These are phyloP conservation scores for Ibycter americanus DNA, from an alignment of 2,797 vertebrate species.

Conservation along the genomic window DNA sequence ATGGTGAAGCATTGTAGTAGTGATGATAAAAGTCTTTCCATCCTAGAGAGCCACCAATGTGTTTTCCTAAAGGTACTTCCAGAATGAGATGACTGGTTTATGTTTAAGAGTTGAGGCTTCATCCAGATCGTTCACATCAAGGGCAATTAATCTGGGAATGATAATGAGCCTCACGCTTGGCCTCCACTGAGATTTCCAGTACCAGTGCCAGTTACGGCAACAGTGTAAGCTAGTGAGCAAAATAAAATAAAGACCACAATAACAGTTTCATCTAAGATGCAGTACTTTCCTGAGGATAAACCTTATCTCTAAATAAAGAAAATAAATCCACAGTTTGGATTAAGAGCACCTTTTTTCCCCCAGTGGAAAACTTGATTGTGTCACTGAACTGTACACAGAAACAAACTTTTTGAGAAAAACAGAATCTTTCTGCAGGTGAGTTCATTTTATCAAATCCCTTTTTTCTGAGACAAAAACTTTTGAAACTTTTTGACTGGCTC, in stretches of 20 bases:
- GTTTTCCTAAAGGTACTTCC: neutral
- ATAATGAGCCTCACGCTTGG: neutral
- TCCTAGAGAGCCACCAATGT: neutral
- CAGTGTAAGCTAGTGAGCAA: neutral
- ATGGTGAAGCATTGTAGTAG: neutral
- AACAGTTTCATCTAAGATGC: neutral
- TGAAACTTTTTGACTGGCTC: neutral
- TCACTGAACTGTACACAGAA: neutral
- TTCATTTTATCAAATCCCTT: neutral
- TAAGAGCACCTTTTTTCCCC: neutral
- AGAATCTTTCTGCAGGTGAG: neutral
- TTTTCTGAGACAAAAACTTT: neutral
- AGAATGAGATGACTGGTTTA: neutral
- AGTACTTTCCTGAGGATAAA: neutral
- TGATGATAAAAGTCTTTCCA: neutral
- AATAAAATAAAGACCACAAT: neutral
- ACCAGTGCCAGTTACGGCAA: neutral
- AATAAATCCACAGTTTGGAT: neutral
- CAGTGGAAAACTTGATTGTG: neutral
- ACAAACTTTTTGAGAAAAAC: neutral
- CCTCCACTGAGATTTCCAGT: slow-evolving; percentile 21
- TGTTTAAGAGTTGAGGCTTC: neutral
- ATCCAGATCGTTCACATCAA: neutral
- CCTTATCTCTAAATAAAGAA: neutral
- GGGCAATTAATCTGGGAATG: slow-evolving; percentile 8